Evolutionary conservation across 2,113 vertebrate species (phyloP).

Genomic region (Cheirogaleus medius): DNA sequence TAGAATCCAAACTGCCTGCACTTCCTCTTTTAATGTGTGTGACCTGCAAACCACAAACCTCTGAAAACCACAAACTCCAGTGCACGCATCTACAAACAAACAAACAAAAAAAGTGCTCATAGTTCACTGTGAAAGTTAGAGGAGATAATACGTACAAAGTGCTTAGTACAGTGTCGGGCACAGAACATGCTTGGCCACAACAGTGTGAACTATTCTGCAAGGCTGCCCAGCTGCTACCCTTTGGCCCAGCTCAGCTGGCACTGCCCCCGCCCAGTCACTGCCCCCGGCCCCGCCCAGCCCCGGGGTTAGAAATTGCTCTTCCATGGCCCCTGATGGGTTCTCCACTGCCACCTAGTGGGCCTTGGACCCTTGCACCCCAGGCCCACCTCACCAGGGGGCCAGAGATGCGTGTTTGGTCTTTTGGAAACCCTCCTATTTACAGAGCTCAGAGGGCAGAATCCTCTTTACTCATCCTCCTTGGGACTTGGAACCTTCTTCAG

Average conservation of each 20-base stretch:
- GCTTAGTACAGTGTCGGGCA: neutral
- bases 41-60: neutral
- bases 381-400: neutral
- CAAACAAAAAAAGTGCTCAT: neutral
- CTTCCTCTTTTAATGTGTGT: neutral
- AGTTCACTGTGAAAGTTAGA: neutral
- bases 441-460: neutral
- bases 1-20: neutral
- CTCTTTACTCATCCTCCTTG: neutral
- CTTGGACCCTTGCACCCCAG: neutral
- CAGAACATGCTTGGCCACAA: neutral
- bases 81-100: neutral
- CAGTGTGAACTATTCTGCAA: neutral
- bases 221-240: neutral
- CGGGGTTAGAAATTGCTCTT: neutral
- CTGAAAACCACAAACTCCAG: neutral
- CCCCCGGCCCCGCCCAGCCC: too few species aligned
- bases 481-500: neutral
- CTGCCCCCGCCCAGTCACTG: too few species aligned
- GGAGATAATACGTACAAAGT: neutral
- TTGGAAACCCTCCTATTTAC: neutral
- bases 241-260: neutral
- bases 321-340: neutral
- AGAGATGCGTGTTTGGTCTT: neutral
- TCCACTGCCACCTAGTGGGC: constrained; percentile 57